phyloP scores from a whole-genome alignment of 2,113 vertebrate genomes.

The Eubucco bourcierii region DNA sequence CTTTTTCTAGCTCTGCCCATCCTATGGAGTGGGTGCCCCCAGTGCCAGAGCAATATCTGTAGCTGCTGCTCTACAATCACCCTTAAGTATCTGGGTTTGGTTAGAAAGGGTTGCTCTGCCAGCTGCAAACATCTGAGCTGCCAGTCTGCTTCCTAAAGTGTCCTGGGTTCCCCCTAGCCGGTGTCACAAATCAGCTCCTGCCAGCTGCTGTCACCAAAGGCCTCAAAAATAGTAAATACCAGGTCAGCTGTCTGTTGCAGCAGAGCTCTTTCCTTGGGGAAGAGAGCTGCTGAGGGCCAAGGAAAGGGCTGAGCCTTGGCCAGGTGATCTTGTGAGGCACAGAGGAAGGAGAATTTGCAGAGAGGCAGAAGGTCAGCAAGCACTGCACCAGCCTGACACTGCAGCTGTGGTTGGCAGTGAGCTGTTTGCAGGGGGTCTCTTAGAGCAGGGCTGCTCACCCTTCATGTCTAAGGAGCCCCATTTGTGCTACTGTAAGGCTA shows the following conservation, averaged over 20 bases:
- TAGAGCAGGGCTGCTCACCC: neutral
- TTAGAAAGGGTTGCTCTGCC: conserved; percentile 7
- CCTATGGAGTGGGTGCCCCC: conserved; percentile 37
- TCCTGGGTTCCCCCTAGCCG: neutral
- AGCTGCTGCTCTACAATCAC: conserved; percentile 40
- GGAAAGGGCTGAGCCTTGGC: neutral
- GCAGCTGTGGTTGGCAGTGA: neutral
- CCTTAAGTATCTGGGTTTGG: neutral
- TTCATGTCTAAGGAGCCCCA: neutral
- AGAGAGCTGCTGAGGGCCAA: neutral
- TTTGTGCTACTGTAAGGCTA: neutral
- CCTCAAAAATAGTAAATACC: neutral
- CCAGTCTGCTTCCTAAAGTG: neutral
- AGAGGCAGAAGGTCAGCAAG: neutral
- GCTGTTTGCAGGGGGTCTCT: neutral
- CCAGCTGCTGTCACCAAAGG: neutral
- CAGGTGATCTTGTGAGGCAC: neutral
- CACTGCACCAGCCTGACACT: neutral
- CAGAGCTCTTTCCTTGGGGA: neutral
- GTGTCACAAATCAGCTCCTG: neutral
- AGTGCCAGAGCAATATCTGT: neutral
- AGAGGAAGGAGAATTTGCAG: neutral
- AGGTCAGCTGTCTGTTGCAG: neutral
- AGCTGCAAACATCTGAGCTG: neutral
- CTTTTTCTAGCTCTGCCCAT: conserved; percentile 17